These are phyloP conservation scores for Drosophila mulleri DNA, from an alignment of 2,888 invertebrate genomes.

Conservation along the genomic window DNA sequence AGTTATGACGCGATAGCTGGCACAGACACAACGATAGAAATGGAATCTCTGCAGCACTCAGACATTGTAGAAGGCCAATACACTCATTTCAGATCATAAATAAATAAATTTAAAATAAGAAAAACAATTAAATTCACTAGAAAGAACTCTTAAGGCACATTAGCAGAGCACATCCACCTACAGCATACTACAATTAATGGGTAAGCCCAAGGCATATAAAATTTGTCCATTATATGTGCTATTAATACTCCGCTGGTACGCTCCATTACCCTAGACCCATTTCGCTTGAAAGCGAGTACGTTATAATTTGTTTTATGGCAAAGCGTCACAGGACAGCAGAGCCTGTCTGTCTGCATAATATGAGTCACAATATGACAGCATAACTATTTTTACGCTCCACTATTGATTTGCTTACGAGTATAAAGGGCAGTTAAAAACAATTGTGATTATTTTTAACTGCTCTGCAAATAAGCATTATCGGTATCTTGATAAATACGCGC, in stretches of 20 bases:
- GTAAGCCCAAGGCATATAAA: constrained; percentile 3
- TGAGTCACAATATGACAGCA: constrained; percentile 60
- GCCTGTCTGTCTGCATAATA: constrained; percentile 21
- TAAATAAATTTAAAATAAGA: not conserved
- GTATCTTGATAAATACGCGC: not conserved
- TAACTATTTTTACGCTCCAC: constrained; percentile 43
- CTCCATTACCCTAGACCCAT: constrained; percentile 4
- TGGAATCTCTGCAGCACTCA: not conserved
- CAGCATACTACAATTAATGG: not conserved
- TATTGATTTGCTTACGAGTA: constrained; percentile 59
- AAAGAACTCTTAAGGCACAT: not conserved
- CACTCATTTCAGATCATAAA: not conserved
- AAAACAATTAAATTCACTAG: not conserved
- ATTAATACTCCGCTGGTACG: not conserved
- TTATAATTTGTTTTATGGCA: constrained; percentile 44
- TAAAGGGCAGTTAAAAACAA: constrained; percentile 2
- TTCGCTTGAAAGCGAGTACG: constrained; percentile 4
- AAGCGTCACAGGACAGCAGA: constrained; percentile 45
- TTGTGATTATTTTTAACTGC: not conserved
- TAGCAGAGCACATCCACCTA: not conserved
- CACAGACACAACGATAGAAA: no score
- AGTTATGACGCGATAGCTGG: no score
- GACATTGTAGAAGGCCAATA: not conserved
- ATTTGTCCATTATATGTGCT: not conserved
- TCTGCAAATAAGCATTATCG: not conserved